phyloP scores from a whole-genome alignment of 2,888 invertebrate species.

The Apotomis turbidana region DNA sequence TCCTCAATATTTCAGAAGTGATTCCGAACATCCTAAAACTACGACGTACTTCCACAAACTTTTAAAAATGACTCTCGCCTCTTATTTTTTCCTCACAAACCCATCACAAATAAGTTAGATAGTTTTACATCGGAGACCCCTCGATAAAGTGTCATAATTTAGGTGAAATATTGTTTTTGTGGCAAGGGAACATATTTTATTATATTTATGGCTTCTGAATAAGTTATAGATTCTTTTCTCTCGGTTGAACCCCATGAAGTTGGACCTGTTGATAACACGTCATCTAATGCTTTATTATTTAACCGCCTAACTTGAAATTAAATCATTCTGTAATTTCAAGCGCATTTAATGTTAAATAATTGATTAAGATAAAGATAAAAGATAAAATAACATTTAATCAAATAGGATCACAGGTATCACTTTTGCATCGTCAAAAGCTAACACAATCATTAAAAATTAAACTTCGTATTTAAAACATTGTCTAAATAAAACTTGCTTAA shows the following conservation, averaged over 20 bases:
- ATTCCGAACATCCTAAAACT: slow-evolving; percentile 71
- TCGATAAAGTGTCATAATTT: slow-evolving; percentile 78
- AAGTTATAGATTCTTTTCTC: slow-evolving; percentile 57
- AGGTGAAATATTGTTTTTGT: slow-evolving; percentile 73
- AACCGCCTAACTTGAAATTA: background rate
- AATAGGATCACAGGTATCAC: too few species aligned
- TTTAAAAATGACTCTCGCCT: slow-evolving; percentile 67
- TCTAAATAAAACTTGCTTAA: too few species aligned
- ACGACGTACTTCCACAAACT: slow-evolving; percentile 66
- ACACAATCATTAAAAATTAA: too few species aligned
- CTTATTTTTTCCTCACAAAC: slow-evolving; percentile 71
- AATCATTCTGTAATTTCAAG: background rate
- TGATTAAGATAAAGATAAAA: too few species aligned
- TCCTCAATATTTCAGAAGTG: slow-evolving; percentile 71
- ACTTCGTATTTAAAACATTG: too few species aligned
- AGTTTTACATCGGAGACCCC: slow-evolving; percentile 76
- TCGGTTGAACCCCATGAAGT: slow-evolving; percentile 49
- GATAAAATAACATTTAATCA: too few species aligned
- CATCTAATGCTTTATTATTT: slow-evolving; percentile 11
- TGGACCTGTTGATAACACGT: slow-evolving; percentile 61
- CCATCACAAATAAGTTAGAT: slow-evolving; percentile 69
- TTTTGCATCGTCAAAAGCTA: too few species aligned
- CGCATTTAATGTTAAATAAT: too few species aligned
- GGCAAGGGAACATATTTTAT: slow-evolving; percentile 64
- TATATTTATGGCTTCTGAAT: slow-evolving; percentile 65